phyloP scores from a whole-genome alignment of 2,797 vertebrate genomes.

The Periparus ater region DNA sequence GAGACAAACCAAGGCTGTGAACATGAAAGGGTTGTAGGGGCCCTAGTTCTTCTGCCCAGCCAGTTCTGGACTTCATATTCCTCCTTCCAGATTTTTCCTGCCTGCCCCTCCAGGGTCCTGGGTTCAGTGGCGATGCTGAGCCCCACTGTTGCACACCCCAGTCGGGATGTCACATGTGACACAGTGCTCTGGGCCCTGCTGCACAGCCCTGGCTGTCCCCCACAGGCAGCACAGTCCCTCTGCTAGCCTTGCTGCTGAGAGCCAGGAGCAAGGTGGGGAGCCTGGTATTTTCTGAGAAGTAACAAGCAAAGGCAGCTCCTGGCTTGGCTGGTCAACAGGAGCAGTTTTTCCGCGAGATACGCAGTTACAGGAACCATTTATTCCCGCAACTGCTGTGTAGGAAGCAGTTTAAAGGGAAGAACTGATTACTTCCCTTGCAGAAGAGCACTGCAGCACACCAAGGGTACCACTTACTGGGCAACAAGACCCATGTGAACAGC shows the following conservation, averaged over 20 bases:
- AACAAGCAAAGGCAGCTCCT: background rate
- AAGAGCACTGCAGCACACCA: background rate
- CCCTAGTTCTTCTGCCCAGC: background rate
- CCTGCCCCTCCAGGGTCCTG: background rate
- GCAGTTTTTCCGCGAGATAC: background rate
- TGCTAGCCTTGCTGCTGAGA: background rate
- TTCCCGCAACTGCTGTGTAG: fast-evolving
- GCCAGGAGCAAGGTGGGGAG: background rate
- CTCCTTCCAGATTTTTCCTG: background rate
- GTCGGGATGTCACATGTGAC: background rate
- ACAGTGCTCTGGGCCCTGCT: background rate
- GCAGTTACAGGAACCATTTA: background rate
- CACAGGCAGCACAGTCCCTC: background rate
- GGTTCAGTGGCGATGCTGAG: background rate
- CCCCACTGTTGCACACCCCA: fast-evolving
- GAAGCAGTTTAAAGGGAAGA: background rate
- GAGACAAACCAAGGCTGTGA: background rate
- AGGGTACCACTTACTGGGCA: background rate
- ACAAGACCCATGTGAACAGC: background rate
- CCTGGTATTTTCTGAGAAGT: background rate
- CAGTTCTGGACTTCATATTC: background rate
- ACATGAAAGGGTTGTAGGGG: background rate
- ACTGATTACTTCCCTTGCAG: background rate
- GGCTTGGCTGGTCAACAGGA: background rate
- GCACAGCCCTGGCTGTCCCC: background rate